A percentile compares a stretch with the other conserved stretches of the same genome.
These are phyloP conservation scores for Oncorhynchus masou DNA, from an alignment of 2,113 vertebrate genomes.

Conservation along the genomic window DNA sequence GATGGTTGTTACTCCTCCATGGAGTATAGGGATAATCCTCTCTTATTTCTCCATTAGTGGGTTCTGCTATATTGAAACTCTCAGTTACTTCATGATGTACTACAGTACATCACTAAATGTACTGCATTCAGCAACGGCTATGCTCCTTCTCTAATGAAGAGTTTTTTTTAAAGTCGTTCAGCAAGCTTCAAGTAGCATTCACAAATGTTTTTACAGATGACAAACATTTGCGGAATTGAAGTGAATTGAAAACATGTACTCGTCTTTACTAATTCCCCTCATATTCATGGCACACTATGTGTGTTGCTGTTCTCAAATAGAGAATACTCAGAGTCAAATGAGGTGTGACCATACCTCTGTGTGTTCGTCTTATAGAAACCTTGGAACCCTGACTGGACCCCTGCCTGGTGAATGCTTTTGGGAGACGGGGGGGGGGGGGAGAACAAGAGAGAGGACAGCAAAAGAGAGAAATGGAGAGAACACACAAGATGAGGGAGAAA, in stretches of 20 bases:
- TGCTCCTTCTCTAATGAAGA: background rate
- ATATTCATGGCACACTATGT: background rate
- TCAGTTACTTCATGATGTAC: conserved; percentile 23
- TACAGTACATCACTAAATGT: background rate
- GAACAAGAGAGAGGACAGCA: background rate
- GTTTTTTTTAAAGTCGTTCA: background rate
- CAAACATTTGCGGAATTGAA: conserved; percentile 14
- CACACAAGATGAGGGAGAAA: background rate
- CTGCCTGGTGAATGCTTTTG: conserved; percentile 30
- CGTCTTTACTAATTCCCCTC: background rate
- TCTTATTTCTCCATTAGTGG: conserved; percentile 44
- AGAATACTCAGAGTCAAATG: background rate
- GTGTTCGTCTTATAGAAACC: conserved; percentile 31
- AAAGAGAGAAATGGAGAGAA: background rate
- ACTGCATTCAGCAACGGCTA: background rate
- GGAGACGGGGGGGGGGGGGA: conserved; percentile 3
- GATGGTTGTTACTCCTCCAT: conserved; percentile 48
- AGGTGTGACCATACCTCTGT: conserved; percentile 1
- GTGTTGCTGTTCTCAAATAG: background rate
- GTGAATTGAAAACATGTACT: background rate
- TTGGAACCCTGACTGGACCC: conserved; percentile 16
- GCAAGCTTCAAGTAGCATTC: background rate
- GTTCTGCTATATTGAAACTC: conserved; percentile 21
- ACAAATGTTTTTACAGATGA: background rate
- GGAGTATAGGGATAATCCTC: conserved; percentile 54